Evolutionary conservation across 2,113 vertebrate species (phyloP), one percentile per base, ranked within the genome.

Genomic region (Podilymbus podiceps): DNA sequence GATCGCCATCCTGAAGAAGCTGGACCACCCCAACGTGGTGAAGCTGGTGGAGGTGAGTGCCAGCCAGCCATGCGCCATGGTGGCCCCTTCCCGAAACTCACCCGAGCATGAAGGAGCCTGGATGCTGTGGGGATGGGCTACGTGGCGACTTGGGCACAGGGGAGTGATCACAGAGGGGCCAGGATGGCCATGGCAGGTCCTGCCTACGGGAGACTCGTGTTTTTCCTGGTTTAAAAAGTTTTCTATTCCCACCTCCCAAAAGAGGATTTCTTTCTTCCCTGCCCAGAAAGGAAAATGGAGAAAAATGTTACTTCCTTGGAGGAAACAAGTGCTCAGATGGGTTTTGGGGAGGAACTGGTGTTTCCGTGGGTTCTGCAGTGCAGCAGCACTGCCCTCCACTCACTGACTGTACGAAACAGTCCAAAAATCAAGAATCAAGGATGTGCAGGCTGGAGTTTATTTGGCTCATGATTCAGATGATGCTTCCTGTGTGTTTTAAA

Each of bases 1-100:
- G 97, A 99, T 99, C 5, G 99, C 99, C 96, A 99, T 99, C 96
- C 98, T 99, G 66, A 99, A 99, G 97, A 99, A 99, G 96, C 98
- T 99, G 71, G 99, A 99, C 97, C 99, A 99, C 96, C 98, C 99
- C 84, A 99, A 99, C 6, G 99, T 99, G 84, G 99, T 99, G 93
- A 99, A 99, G 95, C 98, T 99, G 80, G 99, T 99, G 74, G 99
- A 99, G 98, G 99, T 99, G 62, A 97, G 97, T 0, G 0, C 67
- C 7, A 2, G 11, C 12, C 31, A 20, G 12, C 49, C 42, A 15
- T 42, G 42, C 42, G 42, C 42, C 14, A 12, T 42, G 42, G 42
- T 42, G 12, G 14, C 42, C 40, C 47, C 64, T 60, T 64, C 52
- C 77, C 35, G 4, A 46, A 91, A 47, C 25, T 49, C 47, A 42